Conservation (phyloP, 1,140 invertebrate species). For the Drosophila tsacasi region DNA sequence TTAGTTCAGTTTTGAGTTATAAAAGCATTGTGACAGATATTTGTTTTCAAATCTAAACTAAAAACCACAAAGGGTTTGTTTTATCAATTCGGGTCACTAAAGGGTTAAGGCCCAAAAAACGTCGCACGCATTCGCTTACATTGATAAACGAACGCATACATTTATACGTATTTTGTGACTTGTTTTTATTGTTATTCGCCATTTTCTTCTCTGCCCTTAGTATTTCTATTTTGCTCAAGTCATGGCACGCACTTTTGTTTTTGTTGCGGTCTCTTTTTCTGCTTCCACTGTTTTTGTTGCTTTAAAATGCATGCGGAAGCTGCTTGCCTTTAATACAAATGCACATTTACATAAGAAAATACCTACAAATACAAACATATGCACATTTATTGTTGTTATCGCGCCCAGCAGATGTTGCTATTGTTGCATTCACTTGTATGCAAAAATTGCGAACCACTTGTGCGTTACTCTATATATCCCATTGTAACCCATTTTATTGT, state of each 20-base stretch:
- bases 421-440: conserved; percentile 46
- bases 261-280: conserved; percentile 14
- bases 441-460: conserved; percentile 62
- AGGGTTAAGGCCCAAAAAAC: conserved; percentile 37
- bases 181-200: conserved; percentile 1
- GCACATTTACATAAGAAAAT: conserved; percentile 24
- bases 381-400: conserved; percentile 58
- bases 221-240: conserved; percentile 47
- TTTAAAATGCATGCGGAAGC: conserved; percentile 78
- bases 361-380: conserved; percentile 19
- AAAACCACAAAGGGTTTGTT: conserved; percentile 11
- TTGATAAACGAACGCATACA: conserved; percentile 14
- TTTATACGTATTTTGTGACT: conserved; percentile 27
- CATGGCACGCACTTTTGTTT: conserved; percentile 29
- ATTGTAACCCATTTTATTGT: conserved; percentile 70
- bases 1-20: neutral
- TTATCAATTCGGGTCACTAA: conserved; percentile 22
- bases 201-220: conserved; percentile 28
- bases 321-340: conserved; percentile 50
- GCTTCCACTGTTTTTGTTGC: conserved; percentile 38
- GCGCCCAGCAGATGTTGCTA: conserved; percentile 63
- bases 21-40: neutral
- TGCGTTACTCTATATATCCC: conserved; percentile 44
- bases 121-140: conserved; percentile 4
- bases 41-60: neutral